These are phyloP conservation scores for Abrostola triplasia DNA, from an alignment of 2,888 invertebrate genomes.

Conservation along the genomic window DNA sequence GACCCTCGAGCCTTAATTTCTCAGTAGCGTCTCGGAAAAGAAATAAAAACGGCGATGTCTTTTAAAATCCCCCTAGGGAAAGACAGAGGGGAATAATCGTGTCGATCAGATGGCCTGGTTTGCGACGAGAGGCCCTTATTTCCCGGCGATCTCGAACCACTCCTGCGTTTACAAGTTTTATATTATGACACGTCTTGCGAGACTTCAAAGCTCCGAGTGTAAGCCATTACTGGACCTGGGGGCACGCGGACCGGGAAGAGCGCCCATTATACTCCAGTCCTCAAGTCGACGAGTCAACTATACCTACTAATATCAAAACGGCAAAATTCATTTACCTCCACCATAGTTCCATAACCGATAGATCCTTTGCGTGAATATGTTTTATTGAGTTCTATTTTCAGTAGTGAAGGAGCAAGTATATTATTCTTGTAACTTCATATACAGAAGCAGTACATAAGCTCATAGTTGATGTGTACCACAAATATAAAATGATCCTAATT, in stretches of 20 bases:
- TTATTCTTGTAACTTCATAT: too few relatives aligned
- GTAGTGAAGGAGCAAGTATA: too few relatives aligned
- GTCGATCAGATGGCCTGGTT: constrained; percentile 76
- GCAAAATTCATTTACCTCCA: too few relatives aligned
- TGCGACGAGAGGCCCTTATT: constrained; percentile 65
- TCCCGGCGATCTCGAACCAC: constrained; percentile 61
- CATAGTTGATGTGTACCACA: too few relatives aligned
- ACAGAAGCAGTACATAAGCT: too few relatives aligned
- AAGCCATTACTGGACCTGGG: constrained; percentile 30
- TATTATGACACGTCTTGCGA: constrained; percentile 66
- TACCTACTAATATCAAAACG: not conserved
- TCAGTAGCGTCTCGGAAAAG: constrained; percentile 31
- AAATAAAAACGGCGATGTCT: constrained; percentile 49
- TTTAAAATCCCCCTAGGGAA: constrained; percentile 46
- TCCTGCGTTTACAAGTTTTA: constrained; percentile 63
- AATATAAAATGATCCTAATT: constrained; percentile 4
- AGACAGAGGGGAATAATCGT: constrained; percentile 56
- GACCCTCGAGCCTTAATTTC: constrained; percentile 34
- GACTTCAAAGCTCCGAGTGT: constrained; percentile 55
- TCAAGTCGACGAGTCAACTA: not conserved
- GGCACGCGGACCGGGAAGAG: constrained; percentile 5
- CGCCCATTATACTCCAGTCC: constrained; percentile 26
- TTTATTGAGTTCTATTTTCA: too few relatives aligned
- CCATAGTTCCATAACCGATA: too few relatives aligned
- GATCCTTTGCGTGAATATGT: too few relatives aligned